Conservation (phyloP, 2,888 invertebrate genomes). For the Mechanitis messenoides region DNA sequence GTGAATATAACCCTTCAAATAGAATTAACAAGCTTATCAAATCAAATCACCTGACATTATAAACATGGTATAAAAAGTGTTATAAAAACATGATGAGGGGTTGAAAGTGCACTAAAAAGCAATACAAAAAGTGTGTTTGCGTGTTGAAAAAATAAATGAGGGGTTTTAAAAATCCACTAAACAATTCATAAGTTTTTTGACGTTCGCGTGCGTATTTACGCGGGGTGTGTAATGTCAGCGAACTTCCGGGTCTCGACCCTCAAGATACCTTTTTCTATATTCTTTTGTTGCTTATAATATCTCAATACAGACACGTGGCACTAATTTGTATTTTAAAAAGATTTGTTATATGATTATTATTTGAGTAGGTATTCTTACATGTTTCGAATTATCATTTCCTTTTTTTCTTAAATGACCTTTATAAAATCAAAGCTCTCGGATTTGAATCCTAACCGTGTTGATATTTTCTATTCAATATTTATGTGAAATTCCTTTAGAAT, state of each 20-base stretch:
- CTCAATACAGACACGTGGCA: not conserved
- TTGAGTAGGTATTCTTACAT: not conserved
- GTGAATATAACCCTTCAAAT: not conserved
- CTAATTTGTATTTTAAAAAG: not conserved
- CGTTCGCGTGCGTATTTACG: conserved; percentile 59
- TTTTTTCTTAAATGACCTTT: too few species aligned
- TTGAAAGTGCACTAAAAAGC: conserved; percentile 18
- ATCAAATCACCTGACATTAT: conserved; percentile 9
- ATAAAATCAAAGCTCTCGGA: too few species aligned
- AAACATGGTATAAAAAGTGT: conserved; percentile 10
- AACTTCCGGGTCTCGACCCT: conserved; percentile 61
- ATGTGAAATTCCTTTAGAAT: too few species aligned
- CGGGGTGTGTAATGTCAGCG: conserved; percentile 55
- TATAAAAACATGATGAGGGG: not conserved
- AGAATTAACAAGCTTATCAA: conserved; percentile 3
- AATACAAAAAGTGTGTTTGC: conserved; percentile 30
- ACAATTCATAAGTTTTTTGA: conserved; percentile 59
- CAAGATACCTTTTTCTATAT: conserved; percentile 35
- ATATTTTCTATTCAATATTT: too few species aligned
- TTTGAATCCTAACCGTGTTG: too few species aligned
- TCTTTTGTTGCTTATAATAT: conserved; percentile 15
- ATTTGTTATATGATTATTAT: not conserved
- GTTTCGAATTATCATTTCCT: not conserved
- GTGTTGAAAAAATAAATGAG: conserved; percentile 12
- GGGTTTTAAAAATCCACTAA: conserved; percentile 60